phyloP scores from a whole-genome alignment of 2,113 vertebrate species.

The Sula dactylatra region DNA sequence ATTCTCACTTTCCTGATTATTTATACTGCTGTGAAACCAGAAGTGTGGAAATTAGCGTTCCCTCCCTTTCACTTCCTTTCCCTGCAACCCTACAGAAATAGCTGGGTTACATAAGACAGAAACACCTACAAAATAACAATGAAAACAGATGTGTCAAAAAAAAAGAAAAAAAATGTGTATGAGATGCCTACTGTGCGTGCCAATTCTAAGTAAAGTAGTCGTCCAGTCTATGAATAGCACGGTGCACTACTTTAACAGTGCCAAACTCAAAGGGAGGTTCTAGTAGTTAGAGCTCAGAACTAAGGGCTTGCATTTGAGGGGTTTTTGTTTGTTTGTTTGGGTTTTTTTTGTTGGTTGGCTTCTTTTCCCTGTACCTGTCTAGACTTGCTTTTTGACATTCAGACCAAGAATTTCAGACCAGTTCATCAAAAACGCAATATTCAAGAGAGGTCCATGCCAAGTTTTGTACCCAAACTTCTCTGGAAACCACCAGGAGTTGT shows the following conservation, averaged over 20 bases:
- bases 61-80: conserved; percentile 32
- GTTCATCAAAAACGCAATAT: not conserved
- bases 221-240: fast-evolving
- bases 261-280: not conserved
- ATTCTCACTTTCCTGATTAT: not conserved
- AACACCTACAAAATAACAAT: not conserved
- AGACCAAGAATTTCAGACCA: not conserved
- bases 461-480: not conserved
- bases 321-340: not conserved
- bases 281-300: not conserved
- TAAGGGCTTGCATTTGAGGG: not conserved
- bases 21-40: not conserved
- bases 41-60: not conserved
- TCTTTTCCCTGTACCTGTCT: not conserved
- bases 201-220: not conserved
- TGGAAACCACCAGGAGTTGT: not conserved
- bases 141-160: not conserved
- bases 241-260: not conserved
- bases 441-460: not conserved
- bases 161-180: not conserved
- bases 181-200: not conserved
- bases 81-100: conserved; percentile 18
- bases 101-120: not conserved
- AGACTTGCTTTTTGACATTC: not conserved
- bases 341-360: no score